Base-by-base conservation (phyloP, 64 coral and sea anemone genomes). In the Anthopleura sola region DNA sequence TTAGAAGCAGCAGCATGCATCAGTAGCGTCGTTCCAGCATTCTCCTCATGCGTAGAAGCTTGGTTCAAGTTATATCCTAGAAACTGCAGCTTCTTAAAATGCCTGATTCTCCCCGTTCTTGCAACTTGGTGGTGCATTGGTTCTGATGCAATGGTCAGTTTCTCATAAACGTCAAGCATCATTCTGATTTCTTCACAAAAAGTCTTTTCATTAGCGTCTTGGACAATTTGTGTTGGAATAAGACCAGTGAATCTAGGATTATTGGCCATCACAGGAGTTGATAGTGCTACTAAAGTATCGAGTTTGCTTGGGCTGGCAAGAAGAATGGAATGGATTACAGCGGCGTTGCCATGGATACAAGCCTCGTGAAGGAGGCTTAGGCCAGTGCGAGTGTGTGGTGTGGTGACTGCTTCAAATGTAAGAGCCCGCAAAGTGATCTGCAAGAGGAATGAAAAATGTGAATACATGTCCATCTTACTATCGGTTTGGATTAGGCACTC, bases 1-100 rank as follows among this genome's bases (percentile, higher is more conserved):
- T 83, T 83, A 28, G 51, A 83, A 23, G 82, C 82, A 33, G 82
- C 82, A 28, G 82, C 78, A 21, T 53, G 21, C 82, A 83, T 83
- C 11, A 53, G 23, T 24, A 83, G 2, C 1, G 82, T 83, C 11
- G 82, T 83, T 28, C 82, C 82, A 14, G 19, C 82, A 83, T 83
- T 49, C 11, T 55, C 82, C 18, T 83, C 31, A 36, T 83, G 24
- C 3, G 49, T 83, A 33, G 82, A 83, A 23, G 50, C 37, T 83
- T 83, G 44, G 32, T 83, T 83, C 10, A 83, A 0, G 15, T 83
- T 51, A 58, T 56, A 56, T 16, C 82, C 82, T 21, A 83, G 50
- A 23, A 60, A 83, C n/a, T 56, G 21, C 9, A 83, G 31, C 50
- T 83, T 83, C 18, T 57, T 83, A 18, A 83, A 36, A 19, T 83